Conservation (phyloP, 2,113 vertebrate species). For the Morone saxatilis region DNA sequence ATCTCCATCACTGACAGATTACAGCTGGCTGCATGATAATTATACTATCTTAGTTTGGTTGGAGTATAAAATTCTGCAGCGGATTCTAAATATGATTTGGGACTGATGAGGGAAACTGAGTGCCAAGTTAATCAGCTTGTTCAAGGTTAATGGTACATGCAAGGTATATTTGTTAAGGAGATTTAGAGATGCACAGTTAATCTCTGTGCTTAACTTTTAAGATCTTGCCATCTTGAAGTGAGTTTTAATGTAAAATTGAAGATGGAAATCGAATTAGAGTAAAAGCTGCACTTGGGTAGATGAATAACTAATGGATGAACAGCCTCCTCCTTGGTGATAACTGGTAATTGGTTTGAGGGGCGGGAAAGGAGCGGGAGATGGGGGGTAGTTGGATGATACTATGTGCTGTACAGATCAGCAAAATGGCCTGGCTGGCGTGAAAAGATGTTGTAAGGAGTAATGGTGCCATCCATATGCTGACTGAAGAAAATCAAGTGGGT, state of each 20-base stretch:
- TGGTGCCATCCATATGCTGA: conserved; percentile 77
- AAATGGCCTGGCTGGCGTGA: conserved; percentile 59
- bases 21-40: conserved; percentile 31
- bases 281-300: conserved; percentile 64
- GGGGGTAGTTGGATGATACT: conserved; percentile 34
- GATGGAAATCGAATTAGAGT: conserved; percentile 72
- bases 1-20: conserved; percentile 53
- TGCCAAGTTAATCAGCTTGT: conserved; percentile 67
- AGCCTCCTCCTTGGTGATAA: conserved; percentile 67
- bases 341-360: conserved; percentile 72
- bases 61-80: conserved; percentile 51
- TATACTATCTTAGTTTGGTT: conserved; percentile 40
- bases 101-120: conserved; percentile 27
- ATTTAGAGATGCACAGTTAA: conserved; percentile 70
- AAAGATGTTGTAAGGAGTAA: conserved; percentile 72
- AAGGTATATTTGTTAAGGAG: conserved; percentile 63
- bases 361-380: neutral
- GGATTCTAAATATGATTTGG: conserved; percentile 57
- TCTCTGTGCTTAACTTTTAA: conserved; percentile 71
- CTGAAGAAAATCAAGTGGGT: conserved; percentile 53
- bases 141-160: conserved; percentile 77
- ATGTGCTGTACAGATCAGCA: conserved; percentile 66
- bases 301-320: conserved; percentile 73
- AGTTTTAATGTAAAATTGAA: conserved; percentile 67
- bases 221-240: conserved; percentile 56